Conservation (phyloP, 2,888 invertebrate species). For the Cynaeus angustus region DNA sequence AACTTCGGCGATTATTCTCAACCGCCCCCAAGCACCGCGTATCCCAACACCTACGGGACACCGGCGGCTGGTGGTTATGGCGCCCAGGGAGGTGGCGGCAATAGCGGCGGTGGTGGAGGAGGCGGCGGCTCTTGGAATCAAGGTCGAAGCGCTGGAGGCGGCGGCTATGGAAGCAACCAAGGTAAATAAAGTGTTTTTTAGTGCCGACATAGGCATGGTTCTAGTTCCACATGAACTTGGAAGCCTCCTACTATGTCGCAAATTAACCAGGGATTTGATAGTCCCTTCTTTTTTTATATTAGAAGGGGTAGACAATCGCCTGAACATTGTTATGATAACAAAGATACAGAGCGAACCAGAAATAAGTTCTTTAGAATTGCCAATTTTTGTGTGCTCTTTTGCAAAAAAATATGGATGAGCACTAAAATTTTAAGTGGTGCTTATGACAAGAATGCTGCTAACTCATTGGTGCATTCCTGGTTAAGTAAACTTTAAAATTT, state of each 20-base stretch:
- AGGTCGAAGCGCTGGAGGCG: conserved; percentile 57
- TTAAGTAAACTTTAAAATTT: too few relatives aligned
- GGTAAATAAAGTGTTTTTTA: conserved; percentile 52
- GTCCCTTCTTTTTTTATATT: conserved; percentile 67
- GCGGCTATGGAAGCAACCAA: conserved; percentile 63
- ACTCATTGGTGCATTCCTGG: too few relatives aligned
- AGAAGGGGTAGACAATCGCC: conserved; percentile 67
- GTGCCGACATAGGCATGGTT: conserved; percentile 68
- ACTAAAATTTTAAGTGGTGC: too few relatives aligned
- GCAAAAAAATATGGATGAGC: too few relatives aligned
- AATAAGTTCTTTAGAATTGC: too few relatives aligned
- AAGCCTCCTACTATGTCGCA: conserved; percentile 68
- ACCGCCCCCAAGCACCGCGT: conserved; percentile 65
- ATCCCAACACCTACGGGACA: conserved; percentile 59
- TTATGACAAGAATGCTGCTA: too few relatives aligned
- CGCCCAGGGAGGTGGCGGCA: conserved; percentile 55
- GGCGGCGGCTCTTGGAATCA: conserved; percentile 61
- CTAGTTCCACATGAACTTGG: conserved; percentile 55
- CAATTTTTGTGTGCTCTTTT: too few relatives aligned
- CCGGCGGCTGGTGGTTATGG: conserved; percentile 55
- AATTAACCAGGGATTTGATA: conserved; percentile 67
- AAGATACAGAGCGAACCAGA: not conserved
- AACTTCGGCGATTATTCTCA: conserved; percentile 67
- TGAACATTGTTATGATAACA: conserved; percentile 58
- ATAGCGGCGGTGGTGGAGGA: conserved; percentile 57